Conservation (phyloP, 2,113 vertebrate genomes). For the Haliaeetus leucogaster region DNA sequence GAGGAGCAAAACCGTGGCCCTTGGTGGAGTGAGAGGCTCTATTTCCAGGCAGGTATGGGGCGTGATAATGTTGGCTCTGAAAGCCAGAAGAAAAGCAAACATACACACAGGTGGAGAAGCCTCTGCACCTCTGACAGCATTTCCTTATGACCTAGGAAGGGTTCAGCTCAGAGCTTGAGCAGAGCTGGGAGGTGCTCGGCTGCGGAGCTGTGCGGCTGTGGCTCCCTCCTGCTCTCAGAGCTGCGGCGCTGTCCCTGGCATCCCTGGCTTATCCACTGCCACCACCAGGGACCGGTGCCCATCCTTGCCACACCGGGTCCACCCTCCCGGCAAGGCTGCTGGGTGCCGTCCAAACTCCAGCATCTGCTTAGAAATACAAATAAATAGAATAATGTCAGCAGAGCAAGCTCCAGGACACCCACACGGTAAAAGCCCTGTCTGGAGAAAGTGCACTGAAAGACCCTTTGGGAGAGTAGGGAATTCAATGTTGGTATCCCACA, state of each 20-base stretch:
- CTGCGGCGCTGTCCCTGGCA: not conserved
- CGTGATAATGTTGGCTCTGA: not conserved
- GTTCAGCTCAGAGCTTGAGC: not conserved
- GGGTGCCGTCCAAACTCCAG: not conserved
- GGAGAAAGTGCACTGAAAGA: not conserved
- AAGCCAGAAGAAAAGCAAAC: not conserved
- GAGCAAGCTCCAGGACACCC: not conserved
- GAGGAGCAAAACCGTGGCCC: not conserved
- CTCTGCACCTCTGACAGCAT: not conserved
- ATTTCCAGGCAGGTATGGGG: not conserved
- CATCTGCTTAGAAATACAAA: not conserved
- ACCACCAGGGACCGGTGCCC: not conserved
- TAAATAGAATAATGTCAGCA: not conserved
- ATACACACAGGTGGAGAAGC: not conserved
- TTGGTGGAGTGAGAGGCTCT: not conserved
- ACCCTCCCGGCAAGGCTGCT: not conserved
- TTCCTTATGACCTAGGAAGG: not conserved
- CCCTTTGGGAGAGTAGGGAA: not conserved
- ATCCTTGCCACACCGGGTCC: not conserved
- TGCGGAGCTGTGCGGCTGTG: fast-evolving
- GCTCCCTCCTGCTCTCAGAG: not conserved
- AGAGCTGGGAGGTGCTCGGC: not conserved
- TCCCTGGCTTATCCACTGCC: not conserved
- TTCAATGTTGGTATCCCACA: not conserved
- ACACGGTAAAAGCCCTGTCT: not conserved